Percentiles rank a stretch among this genome's conserved stretches.
phyloP scores from a whole-genome alignment of 1,140 invertebrate genomes.

The Atta texana region DNA sequence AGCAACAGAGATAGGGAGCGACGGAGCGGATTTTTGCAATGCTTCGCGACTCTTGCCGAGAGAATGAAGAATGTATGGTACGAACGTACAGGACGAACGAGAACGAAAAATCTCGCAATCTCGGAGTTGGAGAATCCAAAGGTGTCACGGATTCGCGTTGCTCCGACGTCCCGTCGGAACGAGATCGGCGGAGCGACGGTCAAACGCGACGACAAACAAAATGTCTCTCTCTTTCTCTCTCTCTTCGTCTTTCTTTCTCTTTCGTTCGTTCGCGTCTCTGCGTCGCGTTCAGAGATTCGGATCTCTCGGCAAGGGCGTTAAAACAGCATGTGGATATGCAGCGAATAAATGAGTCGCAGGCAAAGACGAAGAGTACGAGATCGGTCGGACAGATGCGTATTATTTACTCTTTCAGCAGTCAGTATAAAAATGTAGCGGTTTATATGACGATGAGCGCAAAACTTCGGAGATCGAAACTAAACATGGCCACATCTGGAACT shows the following conservation, averaged over 20 bases:
- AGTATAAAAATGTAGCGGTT: constrained; percentile 76
- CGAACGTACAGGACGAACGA: not conserved
- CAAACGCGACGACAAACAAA: constrained; percentile 9
- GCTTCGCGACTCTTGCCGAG: constrained; percentile 48
- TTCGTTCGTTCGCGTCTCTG: constrained; percentile 55
- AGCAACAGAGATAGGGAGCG: constrained; percentile 71
- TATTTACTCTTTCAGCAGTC: constrained; percentile 77
- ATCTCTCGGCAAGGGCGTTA: constrained; percentile 66
- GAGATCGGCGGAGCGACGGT: constrained; percentile 4
- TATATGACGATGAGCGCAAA: constrained; percentile 82
- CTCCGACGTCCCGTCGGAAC: constrained; percentile 46
- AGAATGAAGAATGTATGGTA: constrained; percentile 7
- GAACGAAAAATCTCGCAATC: constrained; percentile 27
- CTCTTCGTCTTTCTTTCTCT: not conserved
- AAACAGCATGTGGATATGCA: constrained; percentile 40
- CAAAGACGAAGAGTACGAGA: constrained; percentile 54
- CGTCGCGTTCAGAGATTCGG: constrained; percentile 55
- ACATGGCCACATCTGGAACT: constrained; percentile 86
- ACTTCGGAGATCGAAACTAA: constrained; percentile 85
- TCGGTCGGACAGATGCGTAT: constrained; percentile 75
- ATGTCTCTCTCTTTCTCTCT: not conserved
- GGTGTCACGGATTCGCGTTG: constrained; percentile 54
- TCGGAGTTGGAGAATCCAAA: not conserved
- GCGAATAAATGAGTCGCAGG: constrained; percentile 36
- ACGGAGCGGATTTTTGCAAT: constrained; percentile 37